Evolutionary conservation across 2,888 invertebrate genomes (phyloP), one percentile per base, ranked within the genome.

Genomic region (Cremastinae sp.): DNA sequence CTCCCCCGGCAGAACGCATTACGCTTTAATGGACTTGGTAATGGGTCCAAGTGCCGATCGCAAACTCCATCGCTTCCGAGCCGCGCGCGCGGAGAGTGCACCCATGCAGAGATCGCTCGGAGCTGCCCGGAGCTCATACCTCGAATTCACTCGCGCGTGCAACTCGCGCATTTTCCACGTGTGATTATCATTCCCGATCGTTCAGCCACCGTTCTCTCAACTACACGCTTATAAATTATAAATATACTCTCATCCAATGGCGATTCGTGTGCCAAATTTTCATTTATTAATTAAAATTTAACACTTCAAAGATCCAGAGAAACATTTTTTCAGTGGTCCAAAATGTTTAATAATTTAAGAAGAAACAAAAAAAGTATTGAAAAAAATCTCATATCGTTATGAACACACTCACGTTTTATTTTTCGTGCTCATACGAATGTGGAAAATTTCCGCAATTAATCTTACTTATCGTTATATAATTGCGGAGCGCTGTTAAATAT

Each of bases 401-500:
- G n/a, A n/a, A n/a, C n/a, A n/a, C n/a, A n/a, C n/a, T n/a, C n/a
- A n/a, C n/a, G n/a, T 28, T 28, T 28, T 28, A 28, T 28, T 28
- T 28, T 28, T 28, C 28, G 28, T 28, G 28, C 5, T 3, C 28
- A 28, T 5, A 5, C 28, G 28, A 28, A 5, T 2, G 28, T 5
- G 28, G 28, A 28, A 37, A 61, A 61, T 61, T 55, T 35, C 45
- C 70, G 61, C 70, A 70, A 61, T 70, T 61, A 53, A 10, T 53
- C 61, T 22, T 51, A 49, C 49, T 51, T 59, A 18, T 28, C 28
- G 28, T 61, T 51, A 70, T 61, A 70, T 70, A 53, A 28, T 7
- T 20, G 61, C 9, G 35, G 53, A 70, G 74, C 79, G 78, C 81
- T 80, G 81, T 81, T 82, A 73, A 77, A 81, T 79, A 78, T 81